phyloP scores from a whole-genome alignment of 2,888 invertebrate species.

The Eupithecia subfuscata region DNA sequence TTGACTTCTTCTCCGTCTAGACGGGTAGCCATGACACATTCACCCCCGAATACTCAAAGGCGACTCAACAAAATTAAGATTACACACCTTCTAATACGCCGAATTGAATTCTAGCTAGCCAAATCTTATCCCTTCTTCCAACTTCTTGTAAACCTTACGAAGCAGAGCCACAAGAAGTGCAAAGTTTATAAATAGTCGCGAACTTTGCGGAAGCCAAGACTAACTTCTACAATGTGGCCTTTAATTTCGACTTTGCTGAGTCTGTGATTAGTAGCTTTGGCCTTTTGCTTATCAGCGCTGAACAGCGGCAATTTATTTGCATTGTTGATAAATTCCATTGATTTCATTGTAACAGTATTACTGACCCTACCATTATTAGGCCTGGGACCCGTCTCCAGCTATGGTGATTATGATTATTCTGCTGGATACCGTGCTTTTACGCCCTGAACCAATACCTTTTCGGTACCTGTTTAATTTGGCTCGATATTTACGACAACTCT shows the following conservation, averaged over 20 bases:
- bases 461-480: slow-evolving; percentile 12
- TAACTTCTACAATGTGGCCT: slow-evolving; percentile 5
- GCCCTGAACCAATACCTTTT: slow-evolving; percentile 12
- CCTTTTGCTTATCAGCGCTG: slow-evolving; percentile 8
- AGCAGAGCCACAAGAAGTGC: neutral
- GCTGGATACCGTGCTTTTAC: neutral
- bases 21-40: neutral
- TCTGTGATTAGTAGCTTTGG: slow-evolving; percentile 6
- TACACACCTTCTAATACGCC: neutral
- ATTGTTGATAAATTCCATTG: slow-evolving; percentile 4
- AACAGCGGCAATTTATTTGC: slow-evolving; percentile 5
- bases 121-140: neutral
- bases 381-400: neutral
- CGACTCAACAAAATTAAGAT: neutral
- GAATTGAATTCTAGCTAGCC: neutral
- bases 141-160: neutral
- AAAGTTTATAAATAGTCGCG: slow-evolving; percentile 5
- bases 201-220: slow-evolving; percentile 9
- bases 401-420: neutral
- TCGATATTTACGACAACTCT: slow-evolving; percentile 14
- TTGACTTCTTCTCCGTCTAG: neutral
- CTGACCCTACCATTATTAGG: slow-evolving; percentile 6
- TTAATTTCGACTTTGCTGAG: slow-evolving; percentile 10
- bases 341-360: slow-evolving; percentile 8
- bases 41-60: neutral